Percentiles rank a stretch among this genome's conserved stretches.
phyloP scores from a whole-genome alignment of 1,140 invertebrate genomes.

The Pseudomyrmex dendroicus region DNA sequence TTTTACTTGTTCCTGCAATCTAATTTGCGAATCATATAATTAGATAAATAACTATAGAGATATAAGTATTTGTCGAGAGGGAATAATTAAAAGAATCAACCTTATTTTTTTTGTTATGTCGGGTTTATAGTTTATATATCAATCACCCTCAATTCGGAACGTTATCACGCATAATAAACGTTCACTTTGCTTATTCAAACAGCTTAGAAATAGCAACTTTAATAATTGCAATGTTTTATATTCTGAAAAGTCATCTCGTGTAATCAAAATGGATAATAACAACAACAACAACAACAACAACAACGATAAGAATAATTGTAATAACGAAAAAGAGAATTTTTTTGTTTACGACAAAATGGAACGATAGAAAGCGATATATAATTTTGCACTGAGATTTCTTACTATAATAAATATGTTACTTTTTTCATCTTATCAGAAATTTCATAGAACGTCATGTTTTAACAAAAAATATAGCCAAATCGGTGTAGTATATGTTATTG shows the following conservation, averaged over 20 bases:
- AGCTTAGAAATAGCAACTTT: slow-evolving; percentile 41
- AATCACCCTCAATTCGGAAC: slow-evolving; percentile 11
- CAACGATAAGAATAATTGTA: slow-evolving; percentile 20
- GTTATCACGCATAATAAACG: slow-evolving; percentile 33
- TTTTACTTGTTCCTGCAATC: slow-evolving; percentile 41
- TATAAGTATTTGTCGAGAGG: slow-evolving; percentile 44
- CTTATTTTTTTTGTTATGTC: not conserved
- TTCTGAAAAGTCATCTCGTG: slow-evolving; percentile 33
- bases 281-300: slow-evolving; percentile 22
- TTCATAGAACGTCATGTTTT: not conserved
- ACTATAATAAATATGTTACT: too few relatives aligned
- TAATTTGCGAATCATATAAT: slow-evolving; percentile 56
- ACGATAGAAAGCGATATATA: slow-evolving; percentile 13
- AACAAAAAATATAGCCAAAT: slow-evolving; percentile 15
- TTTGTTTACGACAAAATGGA: slow-evolving; percentile 1
- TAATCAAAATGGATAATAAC: slow-evolving; percentile 16
- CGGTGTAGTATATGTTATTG: not conserved
- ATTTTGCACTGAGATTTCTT: slow-evolving; percentile 7
- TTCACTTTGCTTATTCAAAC: slow-evolving; percentile 7
- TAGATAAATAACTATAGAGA: slow-evolving; percentile 53
- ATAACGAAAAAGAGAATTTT: slow-evolving; percentile 22
- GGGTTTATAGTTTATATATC: not conserved
- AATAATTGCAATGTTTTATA: slow-evolving; percentile 24
- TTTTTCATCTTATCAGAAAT: not conserved
- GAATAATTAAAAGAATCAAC: slow-evolving; percentile 52